Percentiles rank a stretch among this genome's conserved stretches.
phyloP scores from a whole-genome alignment of 2,888 invertebrate species.

The Dorcus hopei region DNA sequence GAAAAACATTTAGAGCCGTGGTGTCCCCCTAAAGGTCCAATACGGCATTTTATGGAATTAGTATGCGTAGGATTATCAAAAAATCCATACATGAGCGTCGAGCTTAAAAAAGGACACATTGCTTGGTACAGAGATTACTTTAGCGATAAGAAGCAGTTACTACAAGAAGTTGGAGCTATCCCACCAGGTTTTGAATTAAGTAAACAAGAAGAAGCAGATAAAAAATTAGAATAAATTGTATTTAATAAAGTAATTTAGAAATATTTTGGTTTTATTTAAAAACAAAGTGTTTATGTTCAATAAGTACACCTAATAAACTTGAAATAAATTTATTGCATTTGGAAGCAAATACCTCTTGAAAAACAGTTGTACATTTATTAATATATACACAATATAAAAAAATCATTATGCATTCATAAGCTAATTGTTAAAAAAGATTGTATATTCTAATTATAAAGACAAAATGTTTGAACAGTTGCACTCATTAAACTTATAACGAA shows the following conservation, averaged over 20 bases:
- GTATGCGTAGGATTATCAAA: slow-evolving; percentile 91
- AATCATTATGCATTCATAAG: no score
- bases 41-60: slow-evolving; percentile 96
- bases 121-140: slow-evolving; percentile 92
- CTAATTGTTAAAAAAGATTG: no score
- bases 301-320: no score
- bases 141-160: slow-evolving; percentile 69
- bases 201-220: not conserved
- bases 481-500: not conserved
- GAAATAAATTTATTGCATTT: no score
- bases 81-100: slow-evolving; percentile 85
- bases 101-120: slow-evolving; percentile 86
- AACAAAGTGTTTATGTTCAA: no score
- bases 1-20: slow-evolving; percentile 81
- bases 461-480: no score
- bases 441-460: no score
- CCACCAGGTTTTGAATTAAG: slow-evolving; percentile 24
- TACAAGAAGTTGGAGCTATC: slow-evolving; percentile 64
- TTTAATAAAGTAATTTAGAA: not conserved
- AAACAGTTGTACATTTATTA: no score
- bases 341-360: no score
- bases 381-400: no score
- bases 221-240: not conserved
- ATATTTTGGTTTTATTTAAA: not conserved
- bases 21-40: slow-evolving; percentile 88